Conservation (phyloP, 1,140 invertebrate genomes). For the Brachionus asplanchnoidis region DNA sequence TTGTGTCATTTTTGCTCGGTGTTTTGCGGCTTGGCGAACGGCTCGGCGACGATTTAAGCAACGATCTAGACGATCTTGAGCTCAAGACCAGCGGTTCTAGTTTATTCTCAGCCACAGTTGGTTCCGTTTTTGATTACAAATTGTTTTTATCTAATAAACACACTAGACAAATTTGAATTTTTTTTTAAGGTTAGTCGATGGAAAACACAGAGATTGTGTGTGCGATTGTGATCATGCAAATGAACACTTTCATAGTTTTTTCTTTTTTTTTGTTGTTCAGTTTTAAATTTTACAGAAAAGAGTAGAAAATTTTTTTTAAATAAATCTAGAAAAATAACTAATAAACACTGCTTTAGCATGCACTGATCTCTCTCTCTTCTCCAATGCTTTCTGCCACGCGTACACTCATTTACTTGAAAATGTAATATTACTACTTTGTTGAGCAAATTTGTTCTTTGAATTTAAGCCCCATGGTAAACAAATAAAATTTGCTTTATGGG, state of each 20-base stretch:
- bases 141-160: not conserved
- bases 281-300: not conserved
- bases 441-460: not conserved
- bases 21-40: not conserved
- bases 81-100: not conserved
- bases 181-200: not conserved
- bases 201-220: not conserved
- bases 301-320: not conserved
- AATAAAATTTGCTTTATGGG: too few relatives aligned
- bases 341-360: not conserved
- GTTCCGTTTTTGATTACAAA: not conserved
- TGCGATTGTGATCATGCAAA: not conserved
- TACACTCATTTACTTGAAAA: not conserved
- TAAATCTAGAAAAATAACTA: not conserved
- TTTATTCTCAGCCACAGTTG: conserved; percentile 40
- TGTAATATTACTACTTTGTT: not conserved
- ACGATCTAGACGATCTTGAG: conserved; percentile 17
- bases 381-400: not conserved
- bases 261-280: not conserved
- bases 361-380: not conserved
- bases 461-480: not conserved
- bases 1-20: conserved; percentile 1
- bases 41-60: not conserved
- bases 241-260: not conserved
- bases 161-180: not conserved